Evolutionary conservation across 1,140 invertebrate genomes (phyloP), one percentile per base, ranked within the genome.

Genomic region (Penaeus chinensis): DNA sequence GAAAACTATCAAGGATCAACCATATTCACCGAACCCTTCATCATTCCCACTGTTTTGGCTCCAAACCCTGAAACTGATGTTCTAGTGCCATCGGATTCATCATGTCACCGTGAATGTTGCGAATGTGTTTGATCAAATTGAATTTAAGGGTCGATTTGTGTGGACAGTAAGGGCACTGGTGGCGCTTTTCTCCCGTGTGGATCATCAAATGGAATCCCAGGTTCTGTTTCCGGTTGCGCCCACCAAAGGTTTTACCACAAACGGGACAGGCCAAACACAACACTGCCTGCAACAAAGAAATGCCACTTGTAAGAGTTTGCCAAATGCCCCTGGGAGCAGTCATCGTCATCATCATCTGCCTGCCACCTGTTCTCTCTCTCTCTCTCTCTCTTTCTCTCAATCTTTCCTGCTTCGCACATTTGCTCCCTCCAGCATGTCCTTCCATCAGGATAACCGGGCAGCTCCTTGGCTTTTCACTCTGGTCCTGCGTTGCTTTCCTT

Each of bases 111-210:
- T 85, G 84, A 24, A 85, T 85, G 77, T 65, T 85, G n/a, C 77
- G 62, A 24, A 85, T 85, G 62, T 85, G 84, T 85, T 85, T 83
- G 89, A 89, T 85, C 27, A 85, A 77, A 66, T 85, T 85, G 32
- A 63, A 85, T 79, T 85, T 85, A 66, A 85, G 84, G 13, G 94
- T 93, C 89, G 96, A 96, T 66, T 92, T 93, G 91, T 95, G 95
- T 1, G 92, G 92, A 91, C 95, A 96, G 62, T 94, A 91, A 8
- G 92, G 92, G 90, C 95, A 96, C 18, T 95, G 94, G 91, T 94
- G 95, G 0, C 95, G 90, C 83, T 87, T 83, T 86, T 90, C 90
- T 37, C 90, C 90, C n/a, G 90, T 90, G 82, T 90, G 90, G 69
- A 90, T 89, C 81, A 84, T 79, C 87, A 84, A 78, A 85, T 89